Base-by-base conservation (phyloP, 1,140 invertebrate genomes). In the Drosophila pseudoobscura region DNA sequence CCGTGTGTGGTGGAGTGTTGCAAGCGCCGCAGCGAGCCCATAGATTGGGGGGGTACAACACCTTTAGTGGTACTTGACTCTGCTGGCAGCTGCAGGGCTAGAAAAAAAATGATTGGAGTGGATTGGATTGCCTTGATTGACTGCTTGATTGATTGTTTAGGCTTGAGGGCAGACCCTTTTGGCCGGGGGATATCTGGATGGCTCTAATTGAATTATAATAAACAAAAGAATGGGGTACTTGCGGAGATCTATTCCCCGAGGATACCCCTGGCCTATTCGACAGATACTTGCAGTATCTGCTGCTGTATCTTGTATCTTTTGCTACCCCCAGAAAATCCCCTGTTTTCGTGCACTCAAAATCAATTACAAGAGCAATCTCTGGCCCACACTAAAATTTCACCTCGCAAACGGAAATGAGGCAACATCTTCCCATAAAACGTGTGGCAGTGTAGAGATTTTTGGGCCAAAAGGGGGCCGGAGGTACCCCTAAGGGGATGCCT, bases 401-500 rank as follows among this genome's bases (percentile, higher is more conserved):
- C 66, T 39, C 9, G 45, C 20, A 29, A 47, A 41, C 66, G 55
- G 71, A 71, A 71, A 71, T 71, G 54, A 46, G 47, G 54, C 65
- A 70, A 59, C 54, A 59, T 71, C 65, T 46, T 71, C 54, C 54
- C 54, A 71, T 71, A 71, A 71, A 71, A 52, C 52, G 64, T 68
- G 51, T 66, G 31, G 20, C 59, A 31, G 26, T 62, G 61, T 44
- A 29, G 22, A 17, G 17, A 17, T 17, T 11, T 39, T 39, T 5
- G 11, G 35, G 35, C 7, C 1, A 31, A 31, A 9, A 11, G 31
- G 2, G 9, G 31, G 9, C 35, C 4, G 35, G 11, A 39, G 9
- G 9, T 11, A 39, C 11, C 9, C 35, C 35, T 13, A 5, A 39
- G 35, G 35, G 11, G 11, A 39, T 39, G 29, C 24, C 4, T 26